Percentiles rank a stretch among this genome's conserved stretches.
Evolutionary conservation across 2,113 vertebrate genomes (phyloP).

Genomic region (Ascaphus truei): DNA sequence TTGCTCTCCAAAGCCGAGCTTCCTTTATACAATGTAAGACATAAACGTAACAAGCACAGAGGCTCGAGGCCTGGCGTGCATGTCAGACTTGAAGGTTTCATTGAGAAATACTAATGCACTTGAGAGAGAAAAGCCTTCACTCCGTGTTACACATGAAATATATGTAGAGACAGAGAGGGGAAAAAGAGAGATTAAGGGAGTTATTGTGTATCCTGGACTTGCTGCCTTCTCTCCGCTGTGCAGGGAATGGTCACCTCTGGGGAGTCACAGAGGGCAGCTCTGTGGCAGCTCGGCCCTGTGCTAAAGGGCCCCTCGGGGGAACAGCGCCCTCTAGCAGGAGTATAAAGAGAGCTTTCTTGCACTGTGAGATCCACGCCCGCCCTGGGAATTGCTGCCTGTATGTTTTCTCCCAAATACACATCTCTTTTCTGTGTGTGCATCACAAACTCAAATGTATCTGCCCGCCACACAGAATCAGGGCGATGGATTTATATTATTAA

Average conservation of each 20-base stretch:
- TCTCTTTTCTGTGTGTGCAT: no score
- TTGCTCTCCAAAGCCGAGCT: no score
- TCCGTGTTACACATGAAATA: not conserved
- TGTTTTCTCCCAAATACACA: no score
- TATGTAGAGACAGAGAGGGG: not conserved
- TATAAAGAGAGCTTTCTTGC: not conserved
- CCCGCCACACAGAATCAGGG: no score
- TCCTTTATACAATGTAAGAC: not conserved
- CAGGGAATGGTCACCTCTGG: constrained; percentile 6
- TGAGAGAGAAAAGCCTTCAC: not conserved
- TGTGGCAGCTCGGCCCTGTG: constrained; percentile 1
- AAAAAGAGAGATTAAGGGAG: not conserved
- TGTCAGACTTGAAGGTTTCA: not conserved
- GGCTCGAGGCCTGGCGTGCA: not conserved
- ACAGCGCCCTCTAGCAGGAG: not conserved
- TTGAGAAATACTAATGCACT: constrained; percentile 1
- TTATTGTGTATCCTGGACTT: constrained; percentile 14
- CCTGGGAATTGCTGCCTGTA: no score
- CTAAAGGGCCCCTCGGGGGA: constrained; percentile 1
- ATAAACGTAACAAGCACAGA: no score
- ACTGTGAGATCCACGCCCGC: not conserved
- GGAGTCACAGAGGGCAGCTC: not conserved
- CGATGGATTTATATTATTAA: no score
- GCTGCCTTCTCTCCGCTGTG: not conserved
- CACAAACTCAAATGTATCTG: no score